phyloP scores from a whole-genome alignment of 2,797 vertebrate genomes.

The Lepilemur ruficaudatus region DNA sequence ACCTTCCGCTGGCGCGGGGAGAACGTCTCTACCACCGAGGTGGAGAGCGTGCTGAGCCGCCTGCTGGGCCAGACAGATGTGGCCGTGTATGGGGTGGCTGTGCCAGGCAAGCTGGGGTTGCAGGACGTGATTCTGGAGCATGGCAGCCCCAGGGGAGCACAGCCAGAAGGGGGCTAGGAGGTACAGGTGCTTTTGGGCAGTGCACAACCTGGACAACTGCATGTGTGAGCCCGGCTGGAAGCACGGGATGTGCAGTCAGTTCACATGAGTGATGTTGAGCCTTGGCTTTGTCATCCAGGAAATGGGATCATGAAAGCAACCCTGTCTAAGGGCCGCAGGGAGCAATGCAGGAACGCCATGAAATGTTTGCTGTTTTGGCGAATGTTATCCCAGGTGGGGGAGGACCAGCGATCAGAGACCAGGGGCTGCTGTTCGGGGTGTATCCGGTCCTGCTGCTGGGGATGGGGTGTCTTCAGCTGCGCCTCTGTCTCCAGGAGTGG shows the following conservation, averaged over 20 bases:
- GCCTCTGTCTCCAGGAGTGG: conserved; percentile 85
- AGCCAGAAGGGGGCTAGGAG: neutral
- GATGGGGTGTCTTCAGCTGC: neutral
- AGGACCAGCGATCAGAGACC: neutral
- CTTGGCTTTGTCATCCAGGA: neutral
- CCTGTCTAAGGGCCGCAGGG: neutral
- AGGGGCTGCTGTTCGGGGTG: neutral
- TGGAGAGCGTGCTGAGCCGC: conserved; percentile 90
- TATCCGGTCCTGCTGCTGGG: neutral
- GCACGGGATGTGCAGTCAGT: neutral
- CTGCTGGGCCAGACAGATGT: conserved; percentile 90
- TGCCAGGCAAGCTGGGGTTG: conserved; percentile 85
- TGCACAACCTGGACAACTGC: neutral
- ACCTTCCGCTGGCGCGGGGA: conserved; percentile 94
- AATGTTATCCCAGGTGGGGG: neutral
- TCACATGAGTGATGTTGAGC: neutral
- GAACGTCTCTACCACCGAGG: conserved; percentile 92
- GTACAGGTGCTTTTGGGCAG: neutral
- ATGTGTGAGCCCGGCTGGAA: neutral
- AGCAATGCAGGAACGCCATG: neutral
- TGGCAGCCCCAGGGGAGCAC: neutral
- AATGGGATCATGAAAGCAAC: neutral
- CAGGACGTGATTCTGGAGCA: neutral
- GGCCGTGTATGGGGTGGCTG: conserved; percentile 90
- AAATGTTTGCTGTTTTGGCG: neutral